Conservation (phyloP, 2,113 vertebrate genomes). For the Carettochelys insculpta region DNA sequence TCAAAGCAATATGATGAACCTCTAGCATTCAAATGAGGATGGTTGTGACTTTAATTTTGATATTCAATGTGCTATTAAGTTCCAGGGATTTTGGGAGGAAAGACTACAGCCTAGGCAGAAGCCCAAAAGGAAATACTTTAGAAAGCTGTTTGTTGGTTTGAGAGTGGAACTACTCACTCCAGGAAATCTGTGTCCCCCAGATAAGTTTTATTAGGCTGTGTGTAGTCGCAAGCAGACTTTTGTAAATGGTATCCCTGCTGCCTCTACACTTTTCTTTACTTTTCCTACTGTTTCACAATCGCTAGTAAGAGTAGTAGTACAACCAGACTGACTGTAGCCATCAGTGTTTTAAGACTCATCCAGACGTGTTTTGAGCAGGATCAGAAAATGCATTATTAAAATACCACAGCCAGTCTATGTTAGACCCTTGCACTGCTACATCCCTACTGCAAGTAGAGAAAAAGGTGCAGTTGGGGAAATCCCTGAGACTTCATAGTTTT, state of each 20-base stretch:
- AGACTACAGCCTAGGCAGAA: conserved; percentile 12
- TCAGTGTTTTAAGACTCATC: background rate
- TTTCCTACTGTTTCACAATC: conserved; percentile 29
- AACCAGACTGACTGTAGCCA: fast-evolving
- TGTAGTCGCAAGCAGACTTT: background rate
- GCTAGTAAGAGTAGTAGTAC: background rate
- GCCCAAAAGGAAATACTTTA: background rate
- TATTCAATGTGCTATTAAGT: background rate
- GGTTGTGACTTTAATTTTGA: conserved; percentile 19
- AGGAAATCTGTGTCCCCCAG: conserved; percentile 30
- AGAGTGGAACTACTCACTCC: background rate
- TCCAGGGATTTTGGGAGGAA: conserved; percentile 25
- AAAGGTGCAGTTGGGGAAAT: fast-evolving
- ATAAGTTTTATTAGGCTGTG: conserved; percentile 21
- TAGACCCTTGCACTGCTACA: fast-evolving
- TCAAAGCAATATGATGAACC: conserved; percentile 1
- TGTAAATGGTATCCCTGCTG: background rate
- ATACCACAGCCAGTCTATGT: background rate
- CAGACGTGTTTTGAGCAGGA: background rate
- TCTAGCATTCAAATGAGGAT: conserved; percentile 9
- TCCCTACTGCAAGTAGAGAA: background rate
- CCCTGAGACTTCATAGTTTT: background rate
- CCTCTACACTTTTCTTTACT: background rate
- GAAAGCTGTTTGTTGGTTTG: background rate
- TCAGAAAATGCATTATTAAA: fast-evolving